Evolutionary conservation across 2,888 invertebrate genomes (phyloP), one percentile per base, ranked within the genome.

Genomic region (Neoascia interrupta): DNA sequence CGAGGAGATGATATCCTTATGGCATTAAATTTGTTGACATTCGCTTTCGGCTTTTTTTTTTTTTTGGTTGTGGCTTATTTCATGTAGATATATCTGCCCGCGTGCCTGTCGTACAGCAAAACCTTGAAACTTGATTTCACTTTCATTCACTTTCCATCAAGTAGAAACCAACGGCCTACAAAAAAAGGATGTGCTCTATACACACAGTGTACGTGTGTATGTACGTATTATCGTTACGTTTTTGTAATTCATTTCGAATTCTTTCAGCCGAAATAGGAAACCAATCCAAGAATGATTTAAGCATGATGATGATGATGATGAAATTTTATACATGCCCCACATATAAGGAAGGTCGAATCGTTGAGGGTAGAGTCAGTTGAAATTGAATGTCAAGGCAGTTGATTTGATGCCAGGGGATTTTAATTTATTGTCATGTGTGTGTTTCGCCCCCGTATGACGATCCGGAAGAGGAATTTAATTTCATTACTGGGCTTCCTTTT

Each of bases 361-460:
- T 56, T 43, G 41, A 2, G 58, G 23, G 21, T 15, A 39, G 51
- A 70, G 16, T 45, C 58, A 60, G 54, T 34, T 54, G 45, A 72
- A 76, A 76, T 79, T 72, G 79, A 72, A 66, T 79, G 72, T 73
- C 79, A 72, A 79, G 79, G 61, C 72, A 66, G 72, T 76, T 72
- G 79, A 72, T 69, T 58, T 51, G 54, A 63, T 79, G 72, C 66
- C 54, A 72, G 66, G 72, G 66, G 66, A 72, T 72, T 72, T n/a
- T 61, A 61, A 66, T 64, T 61, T 39, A 28, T 54, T 41, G 72
- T 66, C 49, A 21, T 58, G 34, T 15, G 13, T 68, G 31, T 23
- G 18, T 18, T 19, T 53, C 18, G 28, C 18, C 26, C 26, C 28
- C 16, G 6, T 37, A 19, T n/a, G 49, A 37, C 63, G 51, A 39